Conservation (phyloP, 2,797 vertebrate species). For the Darevskia nairensis region DNA sequence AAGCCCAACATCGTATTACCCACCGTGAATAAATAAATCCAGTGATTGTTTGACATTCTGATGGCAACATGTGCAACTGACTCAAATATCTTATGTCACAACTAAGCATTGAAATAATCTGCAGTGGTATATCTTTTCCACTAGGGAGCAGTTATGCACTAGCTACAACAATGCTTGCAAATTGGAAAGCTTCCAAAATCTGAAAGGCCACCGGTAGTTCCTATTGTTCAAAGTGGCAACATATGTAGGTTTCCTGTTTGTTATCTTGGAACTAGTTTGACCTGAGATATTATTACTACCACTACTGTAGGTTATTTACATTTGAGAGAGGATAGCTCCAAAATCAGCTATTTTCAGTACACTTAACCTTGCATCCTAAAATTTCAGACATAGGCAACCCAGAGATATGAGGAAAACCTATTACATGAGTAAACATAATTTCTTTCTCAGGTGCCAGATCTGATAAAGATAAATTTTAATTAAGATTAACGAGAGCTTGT, state of each 20-base stretch:
- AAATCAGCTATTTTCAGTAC: not conserved
- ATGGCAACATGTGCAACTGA: not conserved
- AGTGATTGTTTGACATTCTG: not conserved
- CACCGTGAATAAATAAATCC: not conserved
- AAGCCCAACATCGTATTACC: not conserved
- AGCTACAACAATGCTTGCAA: not conserved
- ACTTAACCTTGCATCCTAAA: not conserved
- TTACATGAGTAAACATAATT: not conserved
- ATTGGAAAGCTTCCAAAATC: not conserved
- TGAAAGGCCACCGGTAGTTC: not conserved
- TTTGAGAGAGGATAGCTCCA: not conserved
- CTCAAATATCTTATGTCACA: not conserved
- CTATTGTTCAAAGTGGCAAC: not conserved
- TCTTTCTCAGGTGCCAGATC: not conserved
- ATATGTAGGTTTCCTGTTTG: not conserved
- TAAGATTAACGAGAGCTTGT: not conserved
- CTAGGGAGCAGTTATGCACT: conserved; percentile 58
- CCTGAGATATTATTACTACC: not conserved
- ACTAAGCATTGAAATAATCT: not conserved
- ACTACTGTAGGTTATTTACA: not conserved
- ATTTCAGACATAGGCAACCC: conserved; percentile 11
- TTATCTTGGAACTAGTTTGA: not conserved
- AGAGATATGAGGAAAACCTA: not conserved
- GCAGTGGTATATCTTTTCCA: conserved; percentile 35
- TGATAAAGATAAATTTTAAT: not conserved